A percentile compares a stretch with the other conserved stretches of the same genome.
These are phyloP conservation scores for Tapirus terrestris DNA, from an alignment of 2,113 vertebrate species.

Conservation along the genomic window DNA sequence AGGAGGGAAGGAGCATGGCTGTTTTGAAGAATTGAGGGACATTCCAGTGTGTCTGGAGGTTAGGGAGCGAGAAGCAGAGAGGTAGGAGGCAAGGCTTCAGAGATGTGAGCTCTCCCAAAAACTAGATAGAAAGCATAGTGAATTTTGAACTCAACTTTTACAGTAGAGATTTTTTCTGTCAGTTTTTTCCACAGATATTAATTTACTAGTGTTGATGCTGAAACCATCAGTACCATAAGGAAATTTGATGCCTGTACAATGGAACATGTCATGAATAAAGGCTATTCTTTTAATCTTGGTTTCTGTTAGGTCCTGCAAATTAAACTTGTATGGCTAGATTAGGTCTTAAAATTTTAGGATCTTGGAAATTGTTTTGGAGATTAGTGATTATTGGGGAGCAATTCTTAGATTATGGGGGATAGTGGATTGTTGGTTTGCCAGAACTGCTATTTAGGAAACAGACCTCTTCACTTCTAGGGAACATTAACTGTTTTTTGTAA, in stretches of 20 bases:
- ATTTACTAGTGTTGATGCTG: not conserved
- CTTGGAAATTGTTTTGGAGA: slow-evolving; percentile 32
- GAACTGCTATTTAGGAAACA: slow-evolving; percentile 35
- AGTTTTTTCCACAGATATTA: not conserved
- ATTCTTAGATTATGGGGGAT: slow-evolving; percentile 17
- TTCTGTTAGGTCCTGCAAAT: not conserved
- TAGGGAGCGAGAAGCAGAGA: not conserved
- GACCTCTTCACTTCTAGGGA: not conserved
- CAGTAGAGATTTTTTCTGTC: not conserved
- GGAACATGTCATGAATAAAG: not conserved
- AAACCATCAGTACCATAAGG: not conserved
- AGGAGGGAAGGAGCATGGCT: not conserved
- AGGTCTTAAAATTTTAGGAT: slow-evolving; percentile 27
- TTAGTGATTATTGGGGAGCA: not conserved
- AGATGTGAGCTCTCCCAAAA: not conserved
- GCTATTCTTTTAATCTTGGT: slow-evolving; percentile 1
- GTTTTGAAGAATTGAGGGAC: not conserved
- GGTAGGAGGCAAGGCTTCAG: not conserved
- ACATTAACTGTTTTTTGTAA: not conserved
- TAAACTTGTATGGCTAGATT: slow-evolving; percentile 16
- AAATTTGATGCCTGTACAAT: not conserved
- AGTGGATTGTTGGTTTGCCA: slow-evolving; percentile 42
- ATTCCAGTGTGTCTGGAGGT: not conserved
- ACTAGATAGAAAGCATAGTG: not conserved
- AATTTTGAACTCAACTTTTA: not conserved